Evolutionary conservation across 2,888 invertebrate genomes (phyloP), one percentile per base, ranked within the genome.

Genomic region (Melanchra persicariae): DNA sequence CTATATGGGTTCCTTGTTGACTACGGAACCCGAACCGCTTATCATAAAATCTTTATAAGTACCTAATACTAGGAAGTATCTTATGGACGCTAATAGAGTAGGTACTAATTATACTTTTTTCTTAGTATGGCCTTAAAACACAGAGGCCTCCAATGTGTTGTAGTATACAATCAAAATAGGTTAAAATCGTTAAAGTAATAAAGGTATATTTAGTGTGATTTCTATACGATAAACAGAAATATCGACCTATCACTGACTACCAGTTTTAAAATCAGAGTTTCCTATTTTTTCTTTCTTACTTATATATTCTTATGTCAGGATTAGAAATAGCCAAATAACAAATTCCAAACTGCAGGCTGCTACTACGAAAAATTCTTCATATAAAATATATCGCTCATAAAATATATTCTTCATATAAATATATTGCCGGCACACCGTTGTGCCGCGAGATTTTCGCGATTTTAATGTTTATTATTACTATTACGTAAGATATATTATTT

Each of bases 21-120:
- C n/a, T n/a, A n/a, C n/a, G n/a, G n/a, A n/a, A n/a, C n/a, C n/a
- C n/a, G n/a, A n/a, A n/a, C n/a, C n/a, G n/a, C n/a, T n/a, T n/a
- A n/a, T n/a, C n/a, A n/a, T n/a, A 19, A 26, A 26, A 30, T 24
- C 8, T 24, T 58, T 12, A 37, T 58, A 63, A 8, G 12, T 24
- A 51, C 43, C 19, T 37, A 9, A 12, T 37, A 34, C 12, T 10
- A 67, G 52, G 73, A 69, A 74, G 26, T 58, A 19, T 43, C 58
- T 5, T 24, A n/a, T 12, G 17, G 40, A 55, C 55, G n/a, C 47
- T 49, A 2, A 30, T 49, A 6, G 12, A 24, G 7, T 19, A 22
- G 7, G 6, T 26, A 34, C 40, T 0, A 15, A n/a, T n/a, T 57
- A 10, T 54, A 19, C 9, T 34, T 54, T 37, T 58, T 57, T 43